Conservation (phyloP, 2,888 invertebrate species). For the Drosophila neoperkinsi region DNA sequence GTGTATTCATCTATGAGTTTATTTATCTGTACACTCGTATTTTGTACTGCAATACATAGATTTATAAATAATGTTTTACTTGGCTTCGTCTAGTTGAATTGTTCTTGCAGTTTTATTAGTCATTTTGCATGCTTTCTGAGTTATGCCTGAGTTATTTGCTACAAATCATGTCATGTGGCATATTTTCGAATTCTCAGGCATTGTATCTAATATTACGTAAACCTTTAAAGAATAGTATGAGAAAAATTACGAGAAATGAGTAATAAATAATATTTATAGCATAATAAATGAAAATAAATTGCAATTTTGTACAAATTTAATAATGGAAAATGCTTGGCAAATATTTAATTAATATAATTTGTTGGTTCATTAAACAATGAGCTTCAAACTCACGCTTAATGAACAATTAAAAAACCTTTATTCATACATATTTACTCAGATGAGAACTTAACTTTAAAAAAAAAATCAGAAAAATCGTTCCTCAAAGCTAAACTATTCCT, state of each 20-base stretch:
- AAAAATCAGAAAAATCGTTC: neutral
- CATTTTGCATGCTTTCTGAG: constrained; percentile 23
- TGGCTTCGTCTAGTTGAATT: constrained; percentile 13
- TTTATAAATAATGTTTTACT: constrained; percentile 4
- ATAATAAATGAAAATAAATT: neutral
- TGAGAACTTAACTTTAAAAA: neutral
- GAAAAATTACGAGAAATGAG: neutral
- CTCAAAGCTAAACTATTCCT: neutral
- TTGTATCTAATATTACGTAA: neutral
- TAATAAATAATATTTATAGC: neutral
- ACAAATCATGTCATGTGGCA: neutral
- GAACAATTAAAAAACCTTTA: neutral
- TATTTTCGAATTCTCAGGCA: constrained; percentile 14
- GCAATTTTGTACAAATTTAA: neutral
- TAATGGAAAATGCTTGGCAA: neutral
- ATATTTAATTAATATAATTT: neutral
- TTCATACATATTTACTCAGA: neutral
- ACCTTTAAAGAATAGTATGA: neutral
- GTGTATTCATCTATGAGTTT: neutral
- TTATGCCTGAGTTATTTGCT: neutral
- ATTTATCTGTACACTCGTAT: neutral
- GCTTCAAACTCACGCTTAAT: neutral
- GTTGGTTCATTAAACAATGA: neutral
- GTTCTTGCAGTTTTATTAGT: constrained; percentile 27
- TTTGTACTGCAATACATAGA: constrained; percentile 19